Evolutionary conservation across 2,888 invertebrate species (phyloP), one percentile per base, ranked within the genome.

Genomic region (Chymomyza procnemis): DNA sequence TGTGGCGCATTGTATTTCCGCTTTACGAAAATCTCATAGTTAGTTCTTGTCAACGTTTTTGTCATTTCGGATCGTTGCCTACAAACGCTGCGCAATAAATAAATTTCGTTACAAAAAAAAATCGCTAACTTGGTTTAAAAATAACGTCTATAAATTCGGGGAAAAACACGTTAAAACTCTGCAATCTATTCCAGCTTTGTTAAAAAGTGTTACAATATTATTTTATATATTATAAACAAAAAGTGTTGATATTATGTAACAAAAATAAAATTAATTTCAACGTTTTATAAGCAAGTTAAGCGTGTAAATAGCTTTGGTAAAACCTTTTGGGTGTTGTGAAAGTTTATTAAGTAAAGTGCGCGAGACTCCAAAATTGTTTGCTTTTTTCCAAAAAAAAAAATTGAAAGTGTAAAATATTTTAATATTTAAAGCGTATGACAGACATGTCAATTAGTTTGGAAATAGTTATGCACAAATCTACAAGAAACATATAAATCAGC

Each of bases 11-110:
- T 62, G 69, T 34, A 65, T 69, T 69, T 69, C 69, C 69, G 69
- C 61, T 69, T 65, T 55, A 18, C 16, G 30, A 58, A 61, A 55
- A 46, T 56, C 64, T 54, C 30, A 18, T 34, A 58, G 52, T 69
- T 55, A 69, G 69, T 69, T 69, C 54, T 14, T 65, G 61, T 61
- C 22, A 65, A 69, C 18, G 57, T 41, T 52, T 69, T 56, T 65
- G 54, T 61, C 65, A 61, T 61, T 61, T 55, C 65, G 69, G 69
- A 34, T 68, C 61, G 52, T 19, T 26, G 18, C 19, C 18, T 30
- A 18, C 16, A 47, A 61, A 22, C 12, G 9, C 34, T 9, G 34
- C 12, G 34, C 34, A 41, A 41, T 41, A 41, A 41, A 41, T 41
- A 41, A 41, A 12, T 12, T 41, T 41, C 61, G 47, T 48, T 48